Evolutionary conservation across 2,888 invertebrate species (phyloP).

Genomic region (Tuta absoluta): DNA sequence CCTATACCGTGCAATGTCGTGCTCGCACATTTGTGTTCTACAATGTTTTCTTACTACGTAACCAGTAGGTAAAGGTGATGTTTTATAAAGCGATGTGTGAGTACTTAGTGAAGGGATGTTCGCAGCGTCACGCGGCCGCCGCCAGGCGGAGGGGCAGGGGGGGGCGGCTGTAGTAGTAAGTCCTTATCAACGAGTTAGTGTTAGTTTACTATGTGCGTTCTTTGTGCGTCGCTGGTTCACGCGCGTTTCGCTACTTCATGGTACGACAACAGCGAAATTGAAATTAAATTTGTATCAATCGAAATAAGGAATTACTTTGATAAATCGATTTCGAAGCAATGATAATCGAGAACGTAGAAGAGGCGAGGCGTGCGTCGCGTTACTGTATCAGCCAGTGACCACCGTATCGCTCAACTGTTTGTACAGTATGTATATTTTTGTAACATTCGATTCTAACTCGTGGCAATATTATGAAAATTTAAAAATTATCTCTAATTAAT

Average conservation of each 20-base stretch:
- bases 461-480: constrained; percentile 76
- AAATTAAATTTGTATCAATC: not conserved
- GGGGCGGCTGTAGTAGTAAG: constrained; percentile 49
- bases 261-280: not conserved
- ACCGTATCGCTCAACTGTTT: constrained; percentile 71
- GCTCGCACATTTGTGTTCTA: not conserved
- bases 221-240: constrained; percentile 16
- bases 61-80: not conserved
- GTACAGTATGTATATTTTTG: constrained; percentile 81
- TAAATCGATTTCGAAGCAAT: not conserved
- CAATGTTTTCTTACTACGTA: not conserved
- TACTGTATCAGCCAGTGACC: constrained; percentile 30
- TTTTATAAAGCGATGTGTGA: constrained; percentile 6
- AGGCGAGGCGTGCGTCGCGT: not conserved
- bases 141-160: not conserved
- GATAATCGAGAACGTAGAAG: not conserved
- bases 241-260: not conserved
- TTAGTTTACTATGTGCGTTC: constrained; percentile 48
- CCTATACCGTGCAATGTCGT: constrained; percentile 1
- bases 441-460: constrained; percentile 75
- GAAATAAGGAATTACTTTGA: not conserved
- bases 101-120: constrained; percentile 6
- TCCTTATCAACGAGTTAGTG: constrained; percentile 78
- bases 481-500: constrained; percentile 68
- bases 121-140: constrained; percentile 21